Percentiles rank a stretch among this genome's conserved stretches.
phyloP scores from a whole-genome alignment of 2,888 invertebrate genomes.

The Dione vanillae region DNA sequence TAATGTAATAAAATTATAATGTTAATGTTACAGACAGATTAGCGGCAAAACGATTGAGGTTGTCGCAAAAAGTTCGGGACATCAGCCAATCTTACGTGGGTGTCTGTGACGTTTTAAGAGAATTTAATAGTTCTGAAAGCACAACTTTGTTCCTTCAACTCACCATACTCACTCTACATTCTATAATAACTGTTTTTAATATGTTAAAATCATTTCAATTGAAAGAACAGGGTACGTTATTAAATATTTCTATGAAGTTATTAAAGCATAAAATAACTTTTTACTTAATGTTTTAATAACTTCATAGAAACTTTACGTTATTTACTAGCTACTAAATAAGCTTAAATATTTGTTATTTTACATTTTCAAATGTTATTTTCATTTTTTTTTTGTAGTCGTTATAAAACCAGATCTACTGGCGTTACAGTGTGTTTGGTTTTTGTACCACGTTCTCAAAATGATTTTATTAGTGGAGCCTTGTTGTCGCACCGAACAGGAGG shows the following conservation, averaged over 20 bases:
- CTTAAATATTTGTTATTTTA: neutral
- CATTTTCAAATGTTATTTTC: neutral
- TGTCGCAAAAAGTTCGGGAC: constrained; percentile 16
- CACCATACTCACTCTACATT: neutral
- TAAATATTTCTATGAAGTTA: neutral
- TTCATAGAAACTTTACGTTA: no score
- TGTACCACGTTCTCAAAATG: neutral
- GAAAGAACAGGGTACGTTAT: neutral
- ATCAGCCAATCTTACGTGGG: constrained; percentile 13
- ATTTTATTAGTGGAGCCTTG: constrained; percentile 21
- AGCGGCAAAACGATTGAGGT: neutral
- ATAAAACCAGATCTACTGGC: neutral
- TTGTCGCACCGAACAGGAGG: constrained; percentile 22
- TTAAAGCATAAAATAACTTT: no score
- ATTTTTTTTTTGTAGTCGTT: neutral
- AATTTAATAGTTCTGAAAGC: constrained; percentile 18
- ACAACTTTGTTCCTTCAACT: constrained; percentile 13
- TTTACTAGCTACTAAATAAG: no score
- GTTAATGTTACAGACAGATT: constrained; percentile 12
- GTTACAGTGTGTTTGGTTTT: neutral
- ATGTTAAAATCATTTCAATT: neutral
- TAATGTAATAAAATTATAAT: no score
- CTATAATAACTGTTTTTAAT: neutral
- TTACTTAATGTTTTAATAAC: no score
- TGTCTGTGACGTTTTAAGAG: constrained; percentile 8